Evolutionary conservation across 2,888 invertebrate genomes (phyloP).

Genomic region (Drosophila gaucha): DNA sequence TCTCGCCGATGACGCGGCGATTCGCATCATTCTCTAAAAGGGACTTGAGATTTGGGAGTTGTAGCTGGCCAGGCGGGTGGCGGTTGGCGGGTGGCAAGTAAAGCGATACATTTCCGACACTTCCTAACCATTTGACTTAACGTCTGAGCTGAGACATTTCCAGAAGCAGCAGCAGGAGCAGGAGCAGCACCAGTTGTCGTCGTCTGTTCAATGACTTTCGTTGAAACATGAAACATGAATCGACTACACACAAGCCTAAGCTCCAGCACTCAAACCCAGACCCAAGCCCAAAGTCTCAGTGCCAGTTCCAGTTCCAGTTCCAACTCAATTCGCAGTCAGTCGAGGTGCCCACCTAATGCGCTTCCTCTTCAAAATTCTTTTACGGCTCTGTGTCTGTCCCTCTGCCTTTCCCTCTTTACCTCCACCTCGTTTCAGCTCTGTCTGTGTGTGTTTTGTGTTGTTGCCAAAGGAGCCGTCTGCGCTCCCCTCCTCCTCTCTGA

Average conservation of each 20-base stretch:
- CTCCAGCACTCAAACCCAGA: constrained; percentile 16
- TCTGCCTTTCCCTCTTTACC: constrained; percentile 1
- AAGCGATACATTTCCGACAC: constrained; percentile 76
- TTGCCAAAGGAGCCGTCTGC: constrained; percentile 67
- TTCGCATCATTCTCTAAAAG: constrained; percentile 41
- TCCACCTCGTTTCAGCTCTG: neutral
- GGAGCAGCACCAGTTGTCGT: constrained; percentile 30
- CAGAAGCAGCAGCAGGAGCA: constrained; percentile 10
- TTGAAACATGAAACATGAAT: constrained; percentile 73
- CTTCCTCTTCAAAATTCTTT: constrained; percentile 76
- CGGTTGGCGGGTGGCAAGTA: constrained; percentile 23
- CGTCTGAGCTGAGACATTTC: constrained; percentile 52
- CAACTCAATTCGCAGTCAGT: constrained; percentile 21
- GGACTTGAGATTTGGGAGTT: neutral
- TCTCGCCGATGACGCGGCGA: constrained; percentile 79
- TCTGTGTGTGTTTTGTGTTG: constrained; percentile 37
- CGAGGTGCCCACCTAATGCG: constrained; percentile 67
- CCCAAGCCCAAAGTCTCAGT: constrained; percentile 3
- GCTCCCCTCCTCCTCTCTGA: constrained; percentile 34
- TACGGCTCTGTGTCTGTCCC: constrained; percentile 48
- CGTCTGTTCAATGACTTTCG: constrained; percentile 82
- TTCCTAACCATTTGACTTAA: constrained; percentile 61
- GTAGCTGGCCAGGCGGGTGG: neutral
- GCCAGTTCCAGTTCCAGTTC: constrained; percentile 19
- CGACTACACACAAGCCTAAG: constrained; percentile 72